phyloP scores from a whole-genome alignment of 2,113 vertebrate species.

The Chaetura pelagica region DNA sequence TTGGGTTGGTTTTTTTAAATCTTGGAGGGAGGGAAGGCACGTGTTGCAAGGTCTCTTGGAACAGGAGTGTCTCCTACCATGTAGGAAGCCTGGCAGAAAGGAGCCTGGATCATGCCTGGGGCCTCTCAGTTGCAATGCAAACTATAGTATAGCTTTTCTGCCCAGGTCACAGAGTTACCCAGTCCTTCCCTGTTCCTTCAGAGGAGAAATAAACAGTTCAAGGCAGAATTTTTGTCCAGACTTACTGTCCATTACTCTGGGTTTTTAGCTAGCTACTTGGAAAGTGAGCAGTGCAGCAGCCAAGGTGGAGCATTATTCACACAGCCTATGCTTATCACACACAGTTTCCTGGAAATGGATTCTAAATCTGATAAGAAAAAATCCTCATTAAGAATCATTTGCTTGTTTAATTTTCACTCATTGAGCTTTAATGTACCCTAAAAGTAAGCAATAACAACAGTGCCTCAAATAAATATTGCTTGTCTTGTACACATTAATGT shows the following conservation, averaged over 20 bases:
- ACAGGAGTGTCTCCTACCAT: background rate
- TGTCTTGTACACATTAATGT: conserved; percentile 38
- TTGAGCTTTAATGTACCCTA: conserved; percentile 27
- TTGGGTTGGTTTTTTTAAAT: background rate
- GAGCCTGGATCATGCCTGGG: background rate
- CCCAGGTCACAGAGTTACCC: background rate
- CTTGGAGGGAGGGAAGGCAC: background rate
- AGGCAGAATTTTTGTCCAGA: background rate
- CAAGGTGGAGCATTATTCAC: background rate
- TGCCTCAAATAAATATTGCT: conserved; percentile 25
- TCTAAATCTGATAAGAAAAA: conserved; percentile 55
- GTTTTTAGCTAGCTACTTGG: background rate
- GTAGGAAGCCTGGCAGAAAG: background rate
- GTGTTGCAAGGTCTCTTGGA: background rate
- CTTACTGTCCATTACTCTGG: background rate
- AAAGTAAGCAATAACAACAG: background rate
- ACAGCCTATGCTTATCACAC: background rate
- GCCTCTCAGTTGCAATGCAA: background rate
- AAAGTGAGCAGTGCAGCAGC: background rate
- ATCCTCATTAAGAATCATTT: conserved; percentile 32
- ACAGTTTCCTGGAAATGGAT: background rate
- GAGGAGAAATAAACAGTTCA: background rate
- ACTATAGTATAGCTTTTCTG: background rate
- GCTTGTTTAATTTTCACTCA: conserved; percentile 47
- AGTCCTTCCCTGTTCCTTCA: background rate